A percentile compares a stretch with the other conserved stretches of the same genome.
These are phyloP conservation scores for Drosophila birchii DNA, from an alignment of 2,888 invertebrate genomes.

Conservation along the genomic window DNA sequence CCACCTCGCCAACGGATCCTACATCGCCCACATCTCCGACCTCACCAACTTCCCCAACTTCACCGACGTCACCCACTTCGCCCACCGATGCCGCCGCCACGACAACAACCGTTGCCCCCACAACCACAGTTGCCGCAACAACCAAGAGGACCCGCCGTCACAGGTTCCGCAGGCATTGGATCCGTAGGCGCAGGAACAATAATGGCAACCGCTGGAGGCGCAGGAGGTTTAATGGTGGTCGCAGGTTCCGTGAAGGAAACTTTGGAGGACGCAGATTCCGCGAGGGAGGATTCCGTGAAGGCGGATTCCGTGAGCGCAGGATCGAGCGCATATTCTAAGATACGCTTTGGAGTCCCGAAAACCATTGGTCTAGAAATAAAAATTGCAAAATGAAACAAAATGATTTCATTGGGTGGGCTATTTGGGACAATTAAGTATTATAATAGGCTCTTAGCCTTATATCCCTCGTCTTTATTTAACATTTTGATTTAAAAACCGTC, in stretches of 20 bases:
- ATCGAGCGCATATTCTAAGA: conserved; percentile 6
- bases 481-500: neutral
- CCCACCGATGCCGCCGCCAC: conserved; percentile 3
- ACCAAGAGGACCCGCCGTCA: neutral
- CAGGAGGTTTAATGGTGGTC: neutral
- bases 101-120: neutral
- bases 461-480: neutral
- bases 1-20: neutral
- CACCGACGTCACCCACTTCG: neutral
- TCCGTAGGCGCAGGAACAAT: neutral
- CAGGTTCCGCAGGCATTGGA: neutral
- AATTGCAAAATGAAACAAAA: neutral
- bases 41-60: neutral
- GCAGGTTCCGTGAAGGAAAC: neutral
- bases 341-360: neutral
- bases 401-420: neutral
- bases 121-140: neutral
- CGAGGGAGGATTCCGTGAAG: neutral
- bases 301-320: neutral
- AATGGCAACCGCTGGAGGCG: conserved; percentile 2
- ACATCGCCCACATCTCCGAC: neutral
- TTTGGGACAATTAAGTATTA: neutral
- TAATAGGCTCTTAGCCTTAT: neutral
- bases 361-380: neutral
- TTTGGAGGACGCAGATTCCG: neutral